A percentile compares a stretch with the other conserved stretches of the same genome.
Evolutionary conservation across 2,888 invertebrate species (phyloP).

Genomic region (Machimus rusticus): DNA sequence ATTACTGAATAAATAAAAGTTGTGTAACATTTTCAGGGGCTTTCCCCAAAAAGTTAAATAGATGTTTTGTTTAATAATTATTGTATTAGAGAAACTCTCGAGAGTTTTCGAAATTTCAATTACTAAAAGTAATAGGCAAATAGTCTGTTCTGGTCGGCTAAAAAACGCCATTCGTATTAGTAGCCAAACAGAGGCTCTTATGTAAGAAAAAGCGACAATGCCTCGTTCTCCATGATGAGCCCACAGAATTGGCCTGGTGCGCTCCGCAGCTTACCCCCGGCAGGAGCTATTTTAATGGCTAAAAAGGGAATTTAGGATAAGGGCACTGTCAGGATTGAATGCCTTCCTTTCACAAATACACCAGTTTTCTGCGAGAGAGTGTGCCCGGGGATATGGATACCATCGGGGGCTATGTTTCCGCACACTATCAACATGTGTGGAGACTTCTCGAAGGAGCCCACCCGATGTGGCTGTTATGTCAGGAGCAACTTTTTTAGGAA

Average conservation of each 20-base stretch:
- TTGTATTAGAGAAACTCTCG: neutral
- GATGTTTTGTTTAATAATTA: neutral
- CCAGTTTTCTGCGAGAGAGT: constrained; percentile 19
- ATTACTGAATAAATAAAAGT: neutral
- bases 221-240: neutral
- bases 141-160: neutral
- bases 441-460: constrained; percentile 30
- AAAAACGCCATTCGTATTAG: neutral
- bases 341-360: constrained; percentile 31
- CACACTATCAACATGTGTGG: constrained; percentile 36
- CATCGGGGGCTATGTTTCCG: constrained; percentile 9
- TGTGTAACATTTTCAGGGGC: neutral
- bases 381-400: neutral
- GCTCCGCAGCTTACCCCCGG: neutral
- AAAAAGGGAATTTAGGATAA: constrained; percentile 17
- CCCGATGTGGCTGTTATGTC: constrained; percentile 20
- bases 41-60: neutral
- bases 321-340: constrained; percentile 24
- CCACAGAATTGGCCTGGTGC: neutral
- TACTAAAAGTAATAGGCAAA: neutral
- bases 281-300: neutral
- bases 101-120: neutral
- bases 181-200: neutral
- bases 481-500: neutral
- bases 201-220: neutral